Evolutionary conservation across 1,140 invertebrate species (phyloP).

Genomic region (Acromyrmex charruanus): DNA sequence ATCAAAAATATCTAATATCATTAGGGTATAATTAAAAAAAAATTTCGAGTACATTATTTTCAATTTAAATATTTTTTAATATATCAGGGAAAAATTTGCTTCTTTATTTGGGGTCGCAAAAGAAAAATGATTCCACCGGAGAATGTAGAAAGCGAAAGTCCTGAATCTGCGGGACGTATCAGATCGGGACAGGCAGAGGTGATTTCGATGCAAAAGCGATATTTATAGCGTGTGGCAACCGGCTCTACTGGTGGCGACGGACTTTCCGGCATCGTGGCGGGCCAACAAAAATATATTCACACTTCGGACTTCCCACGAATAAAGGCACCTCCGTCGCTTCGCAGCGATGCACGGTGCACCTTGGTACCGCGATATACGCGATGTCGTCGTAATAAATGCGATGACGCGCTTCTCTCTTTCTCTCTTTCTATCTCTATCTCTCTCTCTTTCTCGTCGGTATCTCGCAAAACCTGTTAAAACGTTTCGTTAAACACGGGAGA

Average conservation of each 20-base stretch:
- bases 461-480: constrained; percentile 16
- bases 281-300: constrained; percentile 85
- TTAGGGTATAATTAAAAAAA: background rate
- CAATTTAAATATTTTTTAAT: constrained; percentile 17
- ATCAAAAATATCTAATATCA: background rate
- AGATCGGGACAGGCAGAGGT: constrained; percentile 78
- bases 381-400: constrained; percentile 26
- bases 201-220: constrained; percentile 84
- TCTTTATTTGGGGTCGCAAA: background rate
- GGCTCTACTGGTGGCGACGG: constrained; percentile 71
- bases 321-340: constrained; percentile 58
- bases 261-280: constrained; percentile 82
- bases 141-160: constrained; percentile 31
- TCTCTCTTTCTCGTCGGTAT: constrained; percentile 26
- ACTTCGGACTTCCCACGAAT: constrained; percentile 72
- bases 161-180: constrained; percentile 76
- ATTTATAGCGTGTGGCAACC: constrained; percentile 83
- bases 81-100: background rate
- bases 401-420: background rate
- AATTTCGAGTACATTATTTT: background rate
- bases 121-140: background rate
- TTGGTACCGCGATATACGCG: background rate
- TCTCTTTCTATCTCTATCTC: background rate
- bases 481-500: constrained; percentile 34
- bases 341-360: constrained; percentile 2